Conservation (phyloP, 2,113 vertebrate genomes). For the Hiodon tergisus region DNA sequence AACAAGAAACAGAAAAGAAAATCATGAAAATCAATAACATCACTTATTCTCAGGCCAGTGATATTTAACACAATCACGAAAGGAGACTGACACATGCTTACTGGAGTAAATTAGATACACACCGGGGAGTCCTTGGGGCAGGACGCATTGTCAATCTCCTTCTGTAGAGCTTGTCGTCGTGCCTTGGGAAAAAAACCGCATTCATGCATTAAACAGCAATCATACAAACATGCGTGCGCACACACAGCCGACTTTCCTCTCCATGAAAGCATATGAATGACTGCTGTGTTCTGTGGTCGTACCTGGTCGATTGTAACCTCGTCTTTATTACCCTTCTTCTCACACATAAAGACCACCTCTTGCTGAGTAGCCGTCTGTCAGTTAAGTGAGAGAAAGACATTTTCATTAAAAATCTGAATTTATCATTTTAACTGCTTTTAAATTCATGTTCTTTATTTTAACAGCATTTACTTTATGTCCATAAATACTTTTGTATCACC, state of each 20-base stretch:
- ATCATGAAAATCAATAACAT: neutral
- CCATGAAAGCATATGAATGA: neutral
- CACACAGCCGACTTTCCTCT: neutral
- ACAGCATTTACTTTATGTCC: no score
- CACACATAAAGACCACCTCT: constrained; percentile 48
- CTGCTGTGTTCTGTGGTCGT: neutral
- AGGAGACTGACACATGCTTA: neutral
- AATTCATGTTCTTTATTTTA: no score
- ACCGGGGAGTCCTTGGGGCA: constrained; percentile 41
- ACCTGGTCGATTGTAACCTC: constrained; percentile 54
- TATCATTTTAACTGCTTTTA: neutral
- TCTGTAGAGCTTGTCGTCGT: constrained; percentile 50
- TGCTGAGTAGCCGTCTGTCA: neutral
- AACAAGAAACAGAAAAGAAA: neutral
- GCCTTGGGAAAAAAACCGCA: constrained; percentile 36
- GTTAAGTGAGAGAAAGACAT: neutral
- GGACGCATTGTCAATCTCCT: constrained; percentile 51
- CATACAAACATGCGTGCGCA: neutral
- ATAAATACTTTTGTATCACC: no score
- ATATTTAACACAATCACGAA: neutral
- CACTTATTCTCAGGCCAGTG: neutral
- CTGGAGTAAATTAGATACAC: constrained; percentile 19
- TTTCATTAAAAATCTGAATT: neutral
- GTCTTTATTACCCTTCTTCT: constrained; percentile 50
- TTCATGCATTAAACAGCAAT: neutral